Conservation (phyloP, 1,140 invertebrate genomes). For the Drosophila kurseongensis region DNA sequence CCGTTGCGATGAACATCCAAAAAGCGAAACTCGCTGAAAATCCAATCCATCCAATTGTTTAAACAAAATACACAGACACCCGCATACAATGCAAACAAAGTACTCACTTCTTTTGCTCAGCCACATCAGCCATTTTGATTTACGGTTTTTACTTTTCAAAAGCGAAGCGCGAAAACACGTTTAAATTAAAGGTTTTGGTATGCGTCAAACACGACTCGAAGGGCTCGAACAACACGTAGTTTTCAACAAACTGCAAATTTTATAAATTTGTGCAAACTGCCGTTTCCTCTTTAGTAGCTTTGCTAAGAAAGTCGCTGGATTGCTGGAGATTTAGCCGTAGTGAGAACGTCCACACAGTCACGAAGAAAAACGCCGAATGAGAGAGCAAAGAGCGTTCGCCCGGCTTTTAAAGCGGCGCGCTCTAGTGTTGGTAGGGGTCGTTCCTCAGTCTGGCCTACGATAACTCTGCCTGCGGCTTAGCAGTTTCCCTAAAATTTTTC, state of each 20-base stretch:
- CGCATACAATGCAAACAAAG: constrained; percentile 45
- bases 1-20: constrained; percentile 43
- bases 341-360: constrained; percentile 69
- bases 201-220: constrained; percentile 48
- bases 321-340: constrained; percentile 48
- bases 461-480: background rate
- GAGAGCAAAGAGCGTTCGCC: constrained; percentile 57
- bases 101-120: constrained; percentile 84
- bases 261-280: constrained; percentile 64
- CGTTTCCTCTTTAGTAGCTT: constrained; percentile 58
- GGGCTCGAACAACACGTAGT: constrained; percentile 30
- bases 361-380: constrained; percentile 80
- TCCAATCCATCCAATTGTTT: constrained; percentile 46
- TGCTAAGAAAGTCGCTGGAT: constrained; percentile 57
- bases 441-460: background rate
- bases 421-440: constrained; percentile 21
- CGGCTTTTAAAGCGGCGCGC: constrained; percentile 24
- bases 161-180: constrained; percentile 67
- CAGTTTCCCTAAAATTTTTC: background rate
- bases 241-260: constrained; percentile 55
- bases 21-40: constrained; percentile 52
- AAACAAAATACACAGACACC: constrained; percentile 53
- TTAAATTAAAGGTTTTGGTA: constrained; percentile 31
- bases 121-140: constrained; percentile 84
- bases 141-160: constrained; percentile 66